Conservation (phyloP, 2,797 vertebrate species). For the Dendrocincla fuliginosa region DNA sequence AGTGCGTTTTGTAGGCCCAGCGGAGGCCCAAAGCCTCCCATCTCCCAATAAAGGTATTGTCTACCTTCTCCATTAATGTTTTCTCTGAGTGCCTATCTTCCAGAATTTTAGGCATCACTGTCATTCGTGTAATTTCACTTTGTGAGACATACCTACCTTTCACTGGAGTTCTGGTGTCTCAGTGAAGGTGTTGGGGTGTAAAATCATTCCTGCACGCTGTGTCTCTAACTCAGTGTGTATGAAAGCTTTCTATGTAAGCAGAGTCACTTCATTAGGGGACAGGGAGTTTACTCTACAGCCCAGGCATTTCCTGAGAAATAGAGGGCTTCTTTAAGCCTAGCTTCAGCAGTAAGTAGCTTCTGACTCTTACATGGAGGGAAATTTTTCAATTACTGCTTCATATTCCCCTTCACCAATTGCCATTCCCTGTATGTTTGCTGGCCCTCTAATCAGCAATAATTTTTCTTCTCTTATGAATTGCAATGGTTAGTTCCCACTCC, state of each 20-base stretch:
- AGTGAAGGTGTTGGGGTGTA: background rate
- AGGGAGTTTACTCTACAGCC: background rate
- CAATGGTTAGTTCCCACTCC: background rate
- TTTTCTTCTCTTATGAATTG: background rate
- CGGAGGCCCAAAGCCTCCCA: no score
- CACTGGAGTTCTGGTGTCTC: background rate
- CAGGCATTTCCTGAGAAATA: background rate
- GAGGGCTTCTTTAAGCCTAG: background rate
- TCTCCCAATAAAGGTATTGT: no score
- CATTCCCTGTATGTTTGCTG: background rate
- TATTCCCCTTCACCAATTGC: background rate
- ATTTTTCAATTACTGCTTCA: background rate
- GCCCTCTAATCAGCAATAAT: background rate
- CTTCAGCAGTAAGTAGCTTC: background rate
- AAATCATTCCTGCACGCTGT: fast-evolving
- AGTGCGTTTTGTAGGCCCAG: no score
- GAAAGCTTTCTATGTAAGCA: background rate
- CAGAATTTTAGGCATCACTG: background rate
- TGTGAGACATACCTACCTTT: background rate
- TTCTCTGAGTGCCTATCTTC: no score
- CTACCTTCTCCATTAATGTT: no score
- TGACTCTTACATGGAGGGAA: background rate
- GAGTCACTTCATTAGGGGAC: background rate
- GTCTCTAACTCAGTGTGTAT: background rate
- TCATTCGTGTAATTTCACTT: background rate